Evolutionary conservation across 2,113 vertebrate species (phyloP).

Genomic region (Periophthalmus modestus): DNA sequence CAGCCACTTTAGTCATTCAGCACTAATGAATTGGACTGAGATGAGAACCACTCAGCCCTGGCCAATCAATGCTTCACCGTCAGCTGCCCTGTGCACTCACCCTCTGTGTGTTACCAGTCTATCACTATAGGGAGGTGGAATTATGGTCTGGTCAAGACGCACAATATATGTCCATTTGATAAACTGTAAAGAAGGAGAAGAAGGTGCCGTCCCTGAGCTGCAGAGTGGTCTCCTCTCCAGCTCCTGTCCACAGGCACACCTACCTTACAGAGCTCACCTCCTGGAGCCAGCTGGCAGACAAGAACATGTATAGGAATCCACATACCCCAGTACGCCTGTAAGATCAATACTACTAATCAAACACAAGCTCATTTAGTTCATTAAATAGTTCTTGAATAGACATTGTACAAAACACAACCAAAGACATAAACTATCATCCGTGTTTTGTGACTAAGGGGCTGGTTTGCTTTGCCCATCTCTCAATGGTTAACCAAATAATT

Average conservation of each 20-base stretch:
- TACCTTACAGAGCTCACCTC: background rate
- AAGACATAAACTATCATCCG: no score
- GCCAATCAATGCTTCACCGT: background rate
- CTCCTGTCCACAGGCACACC: background rate
- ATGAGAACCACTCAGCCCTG: background rate
- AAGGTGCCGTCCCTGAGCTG: background rate
- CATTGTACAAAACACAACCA: background rate
- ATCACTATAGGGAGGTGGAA: background rate
- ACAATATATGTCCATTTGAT: background rate
- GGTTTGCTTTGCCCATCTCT: no score
- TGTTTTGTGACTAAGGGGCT: no score
- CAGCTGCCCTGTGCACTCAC: background rate
- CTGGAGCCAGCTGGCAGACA: background rate
- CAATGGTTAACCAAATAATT: no score
- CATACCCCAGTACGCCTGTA: background rate
- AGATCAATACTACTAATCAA: background rate
- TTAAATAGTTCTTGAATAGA: background rate
- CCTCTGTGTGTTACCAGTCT: background rate
- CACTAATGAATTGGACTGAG: slow-evolving; percentile 8
- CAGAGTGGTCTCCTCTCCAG: background rate
- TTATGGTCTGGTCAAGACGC: background rate
- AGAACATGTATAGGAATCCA: background rate
- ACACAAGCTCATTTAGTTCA: background rate
- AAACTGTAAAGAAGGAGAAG: background rate
- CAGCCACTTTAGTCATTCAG: background rate